Evolutionary conservation across 2,113 vertebrate species (phyloP).

Genomic region (Reinhardtius hippoglossoides): DNA sequence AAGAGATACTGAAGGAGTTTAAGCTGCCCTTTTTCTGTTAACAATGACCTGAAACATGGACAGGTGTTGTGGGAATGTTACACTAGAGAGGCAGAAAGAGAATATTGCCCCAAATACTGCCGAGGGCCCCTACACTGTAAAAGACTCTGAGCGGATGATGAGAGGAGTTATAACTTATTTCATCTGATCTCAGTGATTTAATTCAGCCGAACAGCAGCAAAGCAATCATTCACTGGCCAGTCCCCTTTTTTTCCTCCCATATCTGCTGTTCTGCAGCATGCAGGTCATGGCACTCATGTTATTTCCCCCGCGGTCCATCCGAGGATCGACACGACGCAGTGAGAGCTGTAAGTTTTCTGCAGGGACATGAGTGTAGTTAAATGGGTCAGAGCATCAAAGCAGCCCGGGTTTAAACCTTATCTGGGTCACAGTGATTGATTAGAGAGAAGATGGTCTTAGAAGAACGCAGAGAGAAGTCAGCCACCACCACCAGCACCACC

Average conservation of each 20-base stretch:
- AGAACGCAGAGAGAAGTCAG: conserved; percentile 34
- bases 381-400: conserved; percentile 70
- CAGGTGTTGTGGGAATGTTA: neutral
- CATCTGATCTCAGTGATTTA: conserved; percentile 1
- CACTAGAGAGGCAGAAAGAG: neutral
- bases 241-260: neutral
- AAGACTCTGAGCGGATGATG: neutral
- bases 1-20: neutral
- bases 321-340: conserved; percentile 3
- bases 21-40: neutral
- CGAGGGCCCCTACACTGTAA: neutral
- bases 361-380: conserved; percentile 49
- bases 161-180: neutral
- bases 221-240: conserved; percentile 1
- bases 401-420: conserved; percentile 56
- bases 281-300: conserved; percentile 11
- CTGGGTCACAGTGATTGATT: conserved; percentile 74
- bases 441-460: conserved; percentile 35
- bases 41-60: neutral
- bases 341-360: conserved; percentile 30
- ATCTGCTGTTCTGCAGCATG: conserved; percentile 6
- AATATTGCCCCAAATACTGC: neutral
- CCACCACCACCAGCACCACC: neutral
- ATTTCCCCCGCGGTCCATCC: neutral
- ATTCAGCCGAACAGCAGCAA: neutral